phyloP scores from a whole-genome alignment of 2,797 vertebrate species.

The Craterocephalus amniculus region DNA sequence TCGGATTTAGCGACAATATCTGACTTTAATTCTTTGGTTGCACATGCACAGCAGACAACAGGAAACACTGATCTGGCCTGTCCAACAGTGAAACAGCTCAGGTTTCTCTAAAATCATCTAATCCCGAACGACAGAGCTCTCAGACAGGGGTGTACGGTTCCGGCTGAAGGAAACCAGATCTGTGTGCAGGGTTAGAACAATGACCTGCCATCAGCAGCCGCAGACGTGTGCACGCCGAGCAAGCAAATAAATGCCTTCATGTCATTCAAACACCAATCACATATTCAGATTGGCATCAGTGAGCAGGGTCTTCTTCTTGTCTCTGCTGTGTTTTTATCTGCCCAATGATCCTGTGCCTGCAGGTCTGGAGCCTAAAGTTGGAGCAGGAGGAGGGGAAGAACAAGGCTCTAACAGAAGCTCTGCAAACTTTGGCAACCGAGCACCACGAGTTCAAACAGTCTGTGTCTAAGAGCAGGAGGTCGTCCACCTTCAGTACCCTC shows the following conservation, averaged over 20 bases:
- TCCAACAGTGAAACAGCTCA: conserved; percentile 60
- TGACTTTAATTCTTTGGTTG: not conserved
- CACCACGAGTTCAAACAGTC: conserved; percentile 89
- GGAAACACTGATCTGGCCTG: conserved; percentile 64
- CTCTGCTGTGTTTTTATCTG: conserved; percentile 15
- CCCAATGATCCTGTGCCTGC: conserved; percentile 49
- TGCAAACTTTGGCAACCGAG: conserved; percentile 89
- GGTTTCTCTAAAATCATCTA: conserved; percentile 71
- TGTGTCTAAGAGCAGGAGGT: conserved; percentile 80
- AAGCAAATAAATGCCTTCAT: conserved; percentile 27
- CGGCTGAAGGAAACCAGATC: conserved; percentile 70
- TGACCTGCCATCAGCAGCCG: conserved; percentile 52
- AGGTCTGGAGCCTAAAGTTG: conserved; percentile 91
- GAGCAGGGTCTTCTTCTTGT: not conserved
- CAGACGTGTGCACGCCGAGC: conserved; percentile 15
- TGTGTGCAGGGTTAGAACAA: conserved; percentile 57
- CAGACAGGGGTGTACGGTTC: conserved; percentile 77
- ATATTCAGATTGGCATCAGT: not conserved
- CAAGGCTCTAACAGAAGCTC: conserved; percentile 91
- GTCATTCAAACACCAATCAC: conserved; percentile 25
- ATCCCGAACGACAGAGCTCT: conserved; percentile 57
- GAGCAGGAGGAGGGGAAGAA: conserved; percentile 93
- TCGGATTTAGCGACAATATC: not conserved
- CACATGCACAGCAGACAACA: conserved; percentile 39
- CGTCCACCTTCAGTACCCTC: conserved; percentile 79